A percentile compares a stretch with the other conserved stretches of the same genome.
Conservation (phyloP, 2,797 vertebrate genomes). For the Microchirus variegatus region DNA sequence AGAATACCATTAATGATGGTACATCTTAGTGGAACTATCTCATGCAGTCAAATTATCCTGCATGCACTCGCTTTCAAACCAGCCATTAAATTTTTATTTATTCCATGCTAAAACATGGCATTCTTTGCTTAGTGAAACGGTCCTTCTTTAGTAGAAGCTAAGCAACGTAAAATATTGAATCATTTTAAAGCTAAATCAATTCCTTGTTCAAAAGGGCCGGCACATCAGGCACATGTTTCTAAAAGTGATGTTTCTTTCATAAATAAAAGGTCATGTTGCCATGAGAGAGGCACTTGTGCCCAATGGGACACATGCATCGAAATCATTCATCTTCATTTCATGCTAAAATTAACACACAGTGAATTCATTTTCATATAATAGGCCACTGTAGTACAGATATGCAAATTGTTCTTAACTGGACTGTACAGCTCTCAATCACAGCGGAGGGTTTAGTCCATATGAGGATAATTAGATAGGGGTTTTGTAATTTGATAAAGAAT, state of each 20-base stretch:
- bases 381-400: background rate
- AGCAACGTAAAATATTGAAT: constrained; percentile 47
- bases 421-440: background rate
- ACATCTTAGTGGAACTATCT: constrained; percentile 19
- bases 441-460: no score
- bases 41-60: constrained; percentile 40
- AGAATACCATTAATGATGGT: constrained; percentile 38
- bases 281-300: constrained; percentile 1
- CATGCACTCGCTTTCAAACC: constrained; percentile 49
- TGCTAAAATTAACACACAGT: background rate
- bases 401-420: constrained; percentile 4
- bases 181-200: constrained; percentile 36
- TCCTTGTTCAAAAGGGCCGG: constrained; percentile 10
- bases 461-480: background rate
- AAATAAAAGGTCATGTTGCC: background rate
- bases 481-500: background rate
- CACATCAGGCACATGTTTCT: background rate
- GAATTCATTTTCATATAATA: background rate
- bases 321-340: background rate
- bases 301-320: background rate
- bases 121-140: constrained; percentile 50
- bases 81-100: constrained; percentile 65
- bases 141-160: constrained; percentile 10
- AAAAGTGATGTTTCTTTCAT: background rate
- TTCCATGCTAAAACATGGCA: constrained; percentile 48